Percentiles rank a stretch among this genome's conserved stretches.
These are phyloP conservation scores for Odobenus rosmarus DNA, from an alignment of 2,113 vertebrate species.

Conservation along the genomic window DNA sequence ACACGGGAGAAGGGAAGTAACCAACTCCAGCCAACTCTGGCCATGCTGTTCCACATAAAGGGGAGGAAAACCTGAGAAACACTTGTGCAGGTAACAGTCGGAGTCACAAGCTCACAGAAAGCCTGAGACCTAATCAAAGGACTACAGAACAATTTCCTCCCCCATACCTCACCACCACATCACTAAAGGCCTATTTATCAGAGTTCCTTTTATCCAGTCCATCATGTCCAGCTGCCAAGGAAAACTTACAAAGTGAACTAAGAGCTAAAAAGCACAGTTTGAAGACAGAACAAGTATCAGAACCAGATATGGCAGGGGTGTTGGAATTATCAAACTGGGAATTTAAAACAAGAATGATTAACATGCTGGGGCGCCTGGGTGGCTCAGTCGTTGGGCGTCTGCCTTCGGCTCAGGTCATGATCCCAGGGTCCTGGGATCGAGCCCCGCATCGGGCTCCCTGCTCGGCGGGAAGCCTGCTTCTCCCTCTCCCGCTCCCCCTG, in stretches of 20 bases:
- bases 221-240: not conserved
- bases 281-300: not conserved
- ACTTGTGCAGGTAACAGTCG: too few species aligned
- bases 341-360: not conserved
- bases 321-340: not conserved
- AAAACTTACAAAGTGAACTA: not conserved
- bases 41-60: too few species aligned
- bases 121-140: not conserved
- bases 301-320: not conserved
- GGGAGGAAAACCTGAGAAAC: not conserved
- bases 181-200: not conserved
- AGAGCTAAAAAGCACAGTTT: not conserved
- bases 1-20: not conserved
- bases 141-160: rapidly evolving
- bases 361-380: too few species aligned
- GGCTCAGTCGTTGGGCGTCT: too few species aligned
- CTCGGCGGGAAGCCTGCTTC: too few species aligned
- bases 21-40: not conserved
- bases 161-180: too few species aligned
- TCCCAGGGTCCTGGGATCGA: too few species aligned
- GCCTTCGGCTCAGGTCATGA: too few species aligned
- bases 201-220: not conserved
- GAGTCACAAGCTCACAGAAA: not conserved
- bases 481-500: too few species aligned
- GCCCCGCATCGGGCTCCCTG: too few species aligned